These are phyloP conservation scores for Drosophila lutescens DNA, from an alignment of 2,888 invertebrate genomes.

Conservation along the genomic window DNA sequence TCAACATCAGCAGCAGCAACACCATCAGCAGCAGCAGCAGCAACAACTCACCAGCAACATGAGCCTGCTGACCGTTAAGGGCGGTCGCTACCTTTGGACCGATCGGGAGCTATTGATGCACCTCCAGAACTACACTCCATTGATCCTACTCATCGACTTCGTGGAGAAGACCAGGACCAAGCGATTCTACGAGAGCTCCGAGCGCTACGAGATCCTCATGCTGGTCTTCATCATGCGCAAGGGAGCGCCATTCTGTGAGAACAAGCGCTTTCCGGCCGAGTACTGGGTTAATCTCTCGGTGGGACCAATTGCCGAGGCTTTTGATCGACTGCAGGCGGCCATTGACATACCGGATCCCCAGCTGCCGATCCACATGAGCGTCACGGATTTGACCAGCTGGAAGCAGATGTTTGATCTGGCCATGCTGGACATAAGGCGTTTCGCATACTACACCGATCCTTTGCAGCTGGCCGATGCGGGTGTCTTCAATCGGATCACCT, in stretches of 20 bases:
- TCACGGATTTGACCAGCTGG: conserved; percentile 80
- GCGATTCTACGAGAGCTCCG: conserved; percentile 80
- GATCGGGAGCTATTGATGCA: conserved; percentile 80
- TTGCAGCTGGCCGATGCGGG: conserved; percentile 77
- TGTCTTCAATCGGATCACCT: conserved; percentile 74
- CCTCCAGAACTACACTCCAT: conserved; percentile 79
- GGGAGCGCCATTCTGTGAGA: conserved; percentile 80
- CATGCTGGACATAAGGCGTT: conserved; percentile 74
- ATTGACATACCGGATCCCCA: conserved; percentile 81
- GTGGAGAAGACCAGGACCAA: conserved; percentile 81
- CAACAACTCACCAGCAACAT: conserved; percentile 52
- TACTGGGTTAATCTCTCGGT: conserved; percentile 82
- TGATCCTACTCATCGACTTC: conserved; percentile 78
- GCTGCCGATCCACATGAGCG: conserved; percentile 80
- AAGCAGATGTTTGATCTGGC: conserved; percentile 80
- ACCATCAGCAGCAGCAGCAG: conserved; percentile 42
- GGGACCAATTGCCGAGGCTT: conserved; percentile 77
- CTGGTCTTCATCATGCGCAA: conserved; percentile 79
- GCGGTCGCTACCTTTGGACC: conserved; percentile 74
- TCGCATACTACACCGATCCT: conserved; percentile 78
- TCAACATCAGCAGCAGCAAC: conserved; percentile 14
- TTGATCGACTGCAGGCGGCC: conserved; percentile 75
- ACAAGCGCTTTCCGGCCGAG: conserved; percentile 81
- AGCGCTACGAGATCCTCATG: conserved; percentile 81
- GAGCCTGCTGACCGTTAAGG: conserved; percentile 64